Evolutionary conservation across 2,888 invertebrate genomes (phyloP).

Genomic region (Arrhopalites spinosus): DNA sequence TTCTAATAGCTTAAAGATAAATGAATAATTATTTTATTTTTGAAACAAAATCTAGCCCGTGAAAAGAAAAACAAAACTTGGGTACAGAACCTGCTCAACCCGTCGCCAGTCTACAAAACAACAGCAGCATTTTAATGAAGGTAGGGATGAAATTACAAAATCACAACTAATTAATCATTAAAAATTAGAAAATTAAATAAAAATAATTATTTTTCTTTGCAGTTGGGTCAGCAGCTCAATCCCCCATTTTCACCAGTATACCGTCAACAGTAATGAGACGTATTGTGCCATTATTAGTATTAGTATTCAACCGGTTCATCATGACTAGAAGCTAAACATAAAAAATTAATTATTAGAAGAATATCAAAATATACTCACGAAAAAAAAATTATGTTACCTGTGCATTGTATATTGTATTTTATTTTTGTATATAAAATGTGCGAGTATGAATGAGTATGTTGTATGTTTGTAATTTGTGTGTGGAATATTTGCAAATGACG

Average conservation of each 20-base stretch:
- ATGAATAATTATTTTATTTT: too few relatives aligned
- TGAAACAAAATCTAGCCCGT: too few relatives aligned
- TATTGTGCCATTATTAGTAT: slow-evolving; percentile 28
- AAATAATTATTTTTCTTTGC: neutral
- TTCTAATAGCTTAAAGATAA: too few relatives aligned
- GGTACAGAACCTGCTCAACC: slow-evolving; percentile 77
- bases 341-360: too few relatives aligned
- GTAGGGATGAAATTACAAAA: neutral
- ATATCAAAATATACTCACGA: slow-evolving; percentile 22
- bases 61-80: slow-evolving; percentile 72
- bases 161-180: neutral
- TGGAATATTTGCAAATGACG: neutral
- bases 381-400: slow-evolving; percentile 16
- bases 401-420: slow-evolving; percentile 11
- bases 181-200: neutral
- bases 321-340: neutral
- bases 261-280: slow-evolving; percentile 9
- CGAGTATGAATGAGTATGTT: neutral
- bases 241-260: neutral
- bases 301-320: slow-evolving; percentile 22
- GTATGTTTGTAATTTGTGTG: neutral
- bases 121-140: slow-evolving; percentile 25
- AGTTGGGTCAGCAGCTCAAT: slow-evolving; percentile 20
- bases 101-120: slow-evolving; percentile 58
- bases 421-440: slow-evolving; percentile 11